Base-by-base conservation (phyloP, 2,113 vertebrate species). In the Vulpes lagopus region DNA sequence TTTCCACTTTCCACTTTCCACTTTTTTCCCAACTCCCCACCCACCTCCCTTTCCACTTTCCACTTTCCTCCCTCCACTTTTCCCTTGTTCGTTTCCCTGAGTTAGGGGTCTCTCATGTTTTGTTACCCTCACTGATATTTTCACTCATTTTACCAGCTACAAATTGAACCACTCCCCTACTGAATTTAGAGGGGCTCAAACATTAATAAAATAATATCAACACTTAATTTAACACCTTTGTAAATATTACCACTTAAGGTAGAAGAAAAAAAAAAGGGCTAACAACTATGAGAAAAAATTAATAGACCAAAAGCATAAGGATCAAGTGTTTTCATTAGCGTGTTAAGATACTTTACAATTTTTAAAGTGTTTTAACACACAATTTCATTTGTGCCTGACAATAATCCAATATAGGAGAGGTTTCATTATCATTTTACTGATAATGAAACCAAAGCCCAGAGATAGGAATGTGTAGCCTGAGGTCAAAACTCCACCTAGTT, bases 311-410 rank as follows among this genome's bases (percentile, higher is more conserved):
- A 97, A 88, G 17, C 25, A 35, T 51, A 90, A 94, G 11, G 14
- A 76, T 95, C 17, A 16, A 80, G 55, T 79, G 27, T 79, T 95
- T 97, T 95, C 81, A 73, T 97, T 91, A 89, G 64, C 15, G 7
- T 78, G 23, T 80, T 64, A 95, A 71, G 25, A 93, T n/a, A 91
- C 8, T 91, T 95, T 86, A 67, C 17, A 83, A 74, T 89, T 79
- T 83, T 86, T 92, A 82, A 92, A 90, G 19, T 11, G 3, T 83
- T 86, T 97, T 89, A 83, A 35, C 25, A 59, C 19, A 59, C 64
- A 94, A 19, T 67, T 96, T 79, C 17, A 67, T 64, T 89, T 76
- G 12, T 67, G 15, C 57, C 71, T 96, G 60, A 91, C 43, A 57
- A 74, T 82, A 85, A 92, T 85, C 62, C 55, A 62, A 59, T 20